Base-by-base conservation (phyloP, 2,888 invertebrate genomes). In the Lithodes maja region DNA sequence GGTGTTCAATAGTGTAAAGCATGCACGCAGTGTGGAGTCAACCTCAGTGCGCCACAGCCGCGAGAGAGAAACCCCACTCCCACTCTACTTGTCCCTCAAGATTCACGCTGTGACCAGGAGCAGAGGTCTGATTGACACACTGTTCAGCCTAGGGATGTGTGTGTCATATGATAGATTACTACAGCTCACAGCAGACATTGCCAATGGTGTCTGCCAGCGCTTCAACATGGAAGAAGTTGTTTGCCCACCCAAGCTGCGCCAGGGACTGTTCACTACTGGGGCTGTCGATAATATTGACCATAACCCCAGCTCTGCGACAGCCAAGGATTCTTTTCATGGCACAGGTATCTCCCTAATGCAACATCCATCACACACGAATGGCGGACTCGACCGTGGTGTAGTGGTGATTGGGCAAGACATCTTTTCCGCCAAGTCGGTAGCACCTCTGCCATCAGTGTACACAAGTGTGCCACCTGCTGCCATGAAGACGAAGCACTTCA, bases 401-500 rank as follows among this genome's bases (percentile, higher is more conserved):
- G 7, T 53, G 53, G 53, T 9, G 15, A 12, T 80, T 52, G 81
- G 53, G 49, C 52, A 53, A 80, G 15, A 17, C 53, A 53, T 77
- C 33, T 33, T 9, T n/a, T n/a, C 15, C 77, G 33, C 49, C 52
- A 80, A 80, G 12, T 52, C 50, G 68, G 81, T 80, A 33, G 12
- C 49, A 52, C 52, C 81, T 80, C 53, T 80, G 52, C 53, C 81
- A 80, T 33, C 81, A 17, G 52, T 53, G 53, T 80, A 80, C 15
- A 80, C 81, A 80, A 53, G 17, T 80, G 81, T 80, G 54, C 81
- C 33, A 52, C 81, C 83, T 68, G 83, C 83, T n/a, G 83, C 68
- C 61, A 68, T 83, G 83, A 68, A 55, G 15, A 54, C 15, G 54
- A 9, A 80, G 53, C 52, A 54, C 54, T 53, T 53, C 81, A 52